phyloP scores from a whole-genome alignment of 2,113 vertebrate genomes.

The Illadopsis cleaveri region DNA sequence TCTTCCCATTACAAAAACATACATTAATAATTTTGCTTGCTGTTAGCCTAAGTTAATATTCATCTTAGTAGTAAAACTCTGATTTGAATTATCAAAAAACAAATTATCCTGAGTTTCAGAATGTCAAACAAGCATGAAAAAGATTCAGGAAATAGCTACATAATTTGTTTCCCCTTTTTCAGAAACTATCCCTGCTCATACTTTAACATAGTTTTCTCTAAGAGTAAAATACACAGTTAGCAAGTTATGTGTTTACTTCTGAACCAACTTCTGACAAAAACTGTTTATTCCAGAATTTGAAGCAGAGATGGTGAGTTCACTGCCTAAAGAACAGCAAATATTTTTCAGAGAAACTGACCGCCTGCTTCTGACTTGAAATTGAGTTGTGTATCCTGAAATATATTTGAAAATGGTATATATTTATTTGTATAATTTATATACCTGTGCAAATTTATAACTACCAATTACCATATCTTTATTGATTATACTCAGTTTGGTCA shows the following conservation, averaged over 20 bases:
- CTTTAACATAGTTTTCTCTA: slow-evolving; percentile 1
- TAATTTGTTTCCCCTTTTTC: slow-evolving; percentile 36
- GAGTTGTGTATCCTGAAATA: background rate
- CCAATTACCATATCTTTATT: background rate
- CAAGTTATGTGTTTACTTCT: slow-evolving; percentile 18
- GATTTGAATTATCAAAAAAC: background rate
- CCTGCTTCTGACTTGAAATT: background rate
- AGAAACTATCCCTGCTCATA: slow-evolving; percentile 31
- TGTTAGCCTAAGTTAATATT: slow-evolving; percentile 35
- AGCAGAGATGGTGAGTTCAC: background rate
- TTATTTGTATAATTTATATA: background rate
- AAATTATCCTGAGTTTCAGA: slow-evolving; percentile 53
- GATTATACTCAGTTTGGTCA: background rate
- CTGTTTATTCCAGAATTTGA: slow-evolving; percentile 34
- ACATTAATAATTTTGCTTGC: slow-evolving; percentile 19
- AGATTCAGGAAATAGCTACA: slow-evolving; percentile 29
- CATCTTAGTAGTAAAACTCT: slow-evolving; percentile 6
- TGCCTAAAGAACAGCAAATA: background rate
- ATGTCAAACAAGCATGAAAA: slow-evolving; percentile 28
- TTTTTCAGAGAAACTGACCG: background rate
- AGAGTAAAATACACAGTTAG: slow-evolving; percentile 34
- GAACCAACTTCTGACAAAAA: slow-evolving; percentile 31
- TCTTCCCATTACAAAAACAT: slow-evolving; percentile 7
- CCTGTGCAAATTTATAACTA: background rate
- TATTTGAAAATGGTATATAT: background rate